Evolutionary conservation across 2,797 vertebrate species (phyloP).

Genomic region (Centropyge bicolor): DNA sequence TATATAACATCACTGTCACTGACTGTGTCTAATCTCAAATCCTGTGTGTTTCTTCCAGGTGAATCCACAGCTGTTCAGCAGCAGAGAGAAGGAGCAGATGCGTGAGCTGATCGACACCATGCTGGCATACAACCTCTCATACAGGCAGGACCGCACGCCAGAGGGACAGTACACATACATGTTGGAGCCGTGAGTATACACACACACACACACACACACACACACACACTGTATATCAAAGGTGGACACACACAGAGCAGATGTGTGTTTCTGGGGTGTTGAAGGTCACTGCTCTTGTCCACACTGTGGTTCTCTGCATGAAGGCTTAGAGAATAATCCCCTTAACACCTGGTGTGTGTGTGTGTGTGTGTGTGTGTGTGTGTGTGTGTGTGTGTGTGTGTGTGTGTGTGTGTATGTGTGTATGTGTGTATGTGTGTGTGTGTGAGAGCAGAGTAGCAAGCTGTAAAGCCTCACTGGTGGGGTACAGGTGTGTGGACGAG

Average conservation of each 20-base stretch:
- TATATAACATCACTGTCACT: neutral
- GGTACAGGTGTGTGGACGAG: conserved; percentile 31
- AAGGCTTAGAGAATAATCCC: conserved; percentile 78
- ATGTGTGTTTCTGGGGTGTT: conserved; percentile 52
- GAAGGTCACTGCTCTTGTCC: conserved; percentile 72
- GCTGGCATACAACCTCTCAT: conserved; percentile 96
- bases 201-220: conserved; percentile 39
- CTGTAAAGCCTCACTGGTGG: conserved; percentile 13
- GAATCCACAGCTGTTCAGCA: conserved; percentile 96
- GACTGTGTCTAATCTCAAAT: neutral
- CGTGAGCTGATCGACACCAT: conserved; percentile 91
- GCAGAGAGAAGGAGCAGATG: conserved; percentile 94
- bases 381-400: conserved; percentile 38
- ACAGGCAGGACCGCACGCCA: conserved; percentile 92
- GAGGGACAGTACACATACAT: conserved; percentile 93
- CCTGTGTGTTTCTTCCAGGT: conserved; percentile 83
- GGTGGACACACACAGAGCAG: conserved; percentile 32
- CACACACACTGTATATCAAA: neutral
- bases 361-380: conserved; percentile 29
- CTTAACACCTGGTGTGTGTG: conserved; percentile 55
- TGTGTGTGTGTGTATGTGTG: too few species aligned
- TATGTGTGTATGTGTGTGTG: conserved; percentile 30
- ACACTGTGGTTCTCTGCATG: conserved; percentile 50
- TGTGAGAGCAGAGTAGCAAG: conserved; percentile 40
- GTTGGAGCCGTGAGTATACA: conserved; percentile 93